Conservation (phyloP, 2,797 vertebrate species). For the Momotus momota region DNA sequence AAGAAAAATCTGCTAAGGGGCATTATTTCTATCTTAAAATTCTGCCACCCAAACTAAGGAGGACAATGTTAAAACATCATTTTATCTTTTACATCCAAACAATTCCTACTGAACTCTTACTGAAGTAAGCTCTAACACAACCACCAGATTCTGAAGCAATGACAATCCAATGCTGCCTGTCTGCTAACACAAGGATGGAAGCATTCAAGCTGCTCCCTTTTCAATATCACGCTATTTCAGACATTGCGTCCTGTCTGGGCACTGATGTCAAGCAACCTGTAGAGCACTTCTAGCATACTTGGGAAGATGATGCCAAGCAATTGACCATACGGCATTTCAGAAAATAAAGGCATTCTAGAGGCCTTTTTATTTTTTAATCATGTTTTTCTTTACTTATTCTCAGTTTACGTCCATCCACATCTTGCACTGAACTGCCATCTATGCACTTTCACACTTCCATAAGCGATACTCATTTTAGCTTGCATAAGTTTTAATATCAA, state of each 20-base stretch:
- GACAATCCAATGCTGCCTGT: not conserved
- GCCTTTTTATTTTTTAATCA: not conserved
- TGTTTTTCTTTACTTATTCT: not conserved
- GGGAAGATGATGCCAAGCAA: constrained; percentile 25
- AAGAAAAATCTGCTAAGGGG: no score
- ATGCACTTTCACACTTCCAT: not conserved
- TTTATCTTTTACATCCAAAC: not conserved
- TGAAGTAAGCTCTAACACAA: not conserved
- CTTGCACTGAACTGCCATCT: not conserved
- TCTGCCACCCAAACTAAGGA: not conserved
- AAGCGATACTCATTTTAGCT: not conserved
- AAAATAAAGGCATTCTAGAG: not conserved
- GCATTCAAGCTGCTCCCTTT: not conserved
- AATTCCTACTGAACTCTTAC: not conserved
- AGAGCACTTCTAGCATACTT: not conserved
- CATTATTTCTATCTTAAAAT: not conserved
- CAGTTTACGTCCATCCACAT: not conserved
- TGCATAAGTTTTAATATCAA: not conserved
- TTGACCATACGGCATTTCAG: constrained; percentile 48
- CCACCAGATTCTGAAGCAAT: not conserved
- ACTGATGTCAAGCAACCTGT: constrained; percentile 21
- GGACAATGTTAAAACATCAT: not conserved
- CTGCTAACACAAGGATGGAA: not conserved
- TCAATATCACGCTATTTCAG: not conserved
- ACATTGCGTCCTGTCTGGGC: not conserved